Conservation (phyloP, 2,113 vertebrate species). For the Morphnarchus princeps region DNA sequence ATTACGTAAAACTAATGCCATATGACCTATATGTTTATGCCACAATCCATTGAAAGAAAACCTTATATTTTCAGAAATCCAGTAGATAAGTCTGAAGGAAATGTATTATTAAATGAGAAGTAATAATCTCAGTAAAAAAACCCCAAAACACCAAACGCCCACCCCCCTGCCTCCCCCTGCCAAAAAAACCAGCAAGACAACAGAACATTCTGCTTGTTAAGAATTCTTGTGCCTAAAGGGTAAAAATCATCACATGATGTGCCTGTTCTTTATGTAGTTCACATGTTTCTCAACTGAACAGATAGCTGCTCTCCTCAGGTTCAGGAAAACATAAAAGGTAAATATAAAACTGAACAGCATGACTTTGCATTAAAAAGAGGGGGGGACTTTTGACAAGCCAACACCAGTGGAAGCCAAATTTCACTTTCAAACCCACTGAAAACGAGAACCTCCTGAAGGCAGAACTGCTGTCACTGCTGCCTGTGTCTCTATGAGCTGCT, state of each 20-base stretch:
- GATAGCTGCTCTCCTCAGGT: background rate
- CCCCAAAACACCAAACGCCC: too few species aligned
- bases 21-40: background rate
- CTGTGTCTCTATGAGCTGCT: background rate
- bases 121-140: background rate
- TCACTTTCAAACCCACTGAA: background rate
- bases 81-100: background rate
- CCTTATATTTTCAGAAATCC: background rate
- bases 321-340: background rate
- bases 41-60: background rate
- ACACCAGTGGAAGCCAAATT: background rate
- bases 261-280: background rate
- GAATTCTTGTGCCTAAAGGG: background rate
- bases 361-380: background rate
- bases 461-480: background rate
- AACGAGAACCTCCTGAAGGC: background rate
- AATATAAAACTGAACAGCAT: background rate
- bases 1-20: background rate
- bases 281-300: background rate
- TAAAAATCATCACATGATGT: background rate
- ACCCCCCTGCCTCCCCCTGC: too few species aligned
- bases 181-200: background rate
- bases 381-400: background rate
- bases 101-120: background rate
- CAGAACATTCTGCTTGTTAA: background rate